Conservation (phyloP, 2,888 invertebrate genomes). For the Biston stratarius region DNA sequence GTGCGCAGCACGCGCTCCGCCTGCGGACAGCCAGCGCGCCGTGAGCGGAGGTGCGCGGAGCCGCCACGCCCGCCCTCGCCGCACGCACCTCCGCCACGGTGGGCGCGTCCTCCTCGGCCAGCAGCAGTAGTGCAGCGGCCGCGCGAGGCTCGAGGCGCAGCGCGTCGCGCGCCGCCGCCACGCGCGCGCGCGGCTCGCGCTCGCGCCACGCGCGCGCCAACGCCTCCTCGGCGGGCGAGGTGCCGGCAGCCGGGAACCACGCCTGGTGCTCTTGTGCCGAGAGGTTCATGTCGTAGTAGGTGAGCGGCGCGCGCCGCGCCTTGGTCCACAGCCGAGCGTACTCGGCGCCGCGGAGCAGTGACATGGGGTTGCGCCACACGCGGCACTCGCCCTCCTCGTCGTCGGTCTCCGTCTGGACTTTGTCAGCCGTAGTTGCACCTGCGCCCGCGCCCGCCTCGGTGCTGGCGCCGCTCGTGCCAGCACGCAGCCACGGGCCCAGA, state of each 20-base stretch:
- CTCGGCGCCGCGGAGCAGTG: constrained; percentile 97
- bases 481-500: constrained; percentile 97
- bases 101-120: constrained; percentile 98
- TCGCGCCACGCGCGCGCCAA: constrained; percentile 96
- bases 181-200: constrained; percentile 93
- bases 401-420: constrained; percentile 87
- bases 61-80: constrained; percentile 29
- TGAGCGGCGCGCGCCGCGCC: constrained; percentile 97
- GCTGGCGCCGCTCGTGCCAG: constrained; percentile 89
- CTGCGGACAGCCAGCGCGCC: constrained; percentile 35
- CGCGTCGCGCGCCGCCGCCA: constrained; percentile 95
- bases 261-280: constrained; percentile 99
- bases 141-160: constrained; percentile 95
- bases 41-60: neutral
- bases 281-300: constrained; percentile 99
- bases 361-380: constrained; percentile 98
- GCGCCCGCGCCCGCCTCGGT: constrained; percentile 89
- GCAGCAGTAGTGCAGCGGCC: constrained; percentile 96
- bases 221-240: constrained; percentile 96
- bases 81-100: constrained; percentile 91
- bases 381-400: constrained; percentile 91
- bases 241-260: constrained; percentile 64
- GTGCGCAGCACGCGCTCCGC: constrained; percentile 82
- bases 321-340: constrained; percentile 97
- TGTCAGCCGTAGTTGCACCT: constrained; percentile 85